Evolutionary conservation across 2,113 vertebrate genomes (phyloP).

Genomic region (Struthio camelus): DNA sequence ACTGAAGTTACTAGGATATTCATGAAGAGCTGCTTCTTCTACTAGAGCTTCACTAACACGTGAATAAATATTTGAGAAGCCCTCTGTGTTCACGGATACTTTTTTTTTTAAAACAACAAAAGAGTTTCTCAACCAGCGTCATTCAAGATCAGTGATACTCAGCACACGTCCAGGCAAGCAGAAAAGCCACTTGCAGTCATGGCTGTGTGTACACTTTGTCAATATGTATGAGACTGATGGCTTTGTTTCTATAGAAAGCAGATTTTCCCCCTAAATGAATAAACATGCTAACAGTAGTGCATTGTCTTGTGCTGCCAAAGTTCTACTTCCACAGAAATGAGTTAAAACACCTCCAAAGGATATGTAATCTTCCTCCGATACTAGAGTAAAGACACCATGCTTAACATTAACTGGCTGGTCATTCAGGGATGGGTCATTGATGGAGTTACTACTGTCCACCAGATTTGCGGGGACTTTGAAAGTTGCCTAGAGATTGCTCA

Average conservation of each 20-base stretch:
- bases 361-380: not conserved
- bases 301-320: not conserved
- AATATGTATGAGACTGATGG: not conserved
- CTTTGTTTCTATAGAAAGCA: constrained; percentile 1
- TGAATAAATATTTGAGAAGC: not conserved
- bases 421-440: not conserved
- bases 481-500: not conserved
- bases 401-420: not conserved
- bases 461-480: not conserved
- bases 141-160: not conserved
- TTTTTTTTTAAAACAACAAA: not conserved
- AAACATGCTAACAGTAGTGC: not conserved
- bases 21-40: not conserved
- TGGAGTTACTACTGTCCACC: not conserved
- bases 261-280: constrained; percentile 30
- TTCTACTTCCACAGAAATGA: not conserved
- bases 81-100: not conserved
- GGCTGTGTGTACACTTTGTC: not conserved
- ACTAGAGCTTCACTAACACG: not conserved
- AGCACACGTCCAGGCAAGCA: not conserved
- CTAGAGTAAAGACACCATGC: not conserved
- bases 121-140: not conserved
- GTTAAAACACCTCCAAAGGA: not conserved
- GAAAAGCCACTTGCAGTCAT: not conserved
- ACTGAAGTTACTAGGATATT: not conserved